Evolutionary conservation across 1,140 invertebrate species (phyloP).

Genomic region (Probaryconus sp.): DNA sequence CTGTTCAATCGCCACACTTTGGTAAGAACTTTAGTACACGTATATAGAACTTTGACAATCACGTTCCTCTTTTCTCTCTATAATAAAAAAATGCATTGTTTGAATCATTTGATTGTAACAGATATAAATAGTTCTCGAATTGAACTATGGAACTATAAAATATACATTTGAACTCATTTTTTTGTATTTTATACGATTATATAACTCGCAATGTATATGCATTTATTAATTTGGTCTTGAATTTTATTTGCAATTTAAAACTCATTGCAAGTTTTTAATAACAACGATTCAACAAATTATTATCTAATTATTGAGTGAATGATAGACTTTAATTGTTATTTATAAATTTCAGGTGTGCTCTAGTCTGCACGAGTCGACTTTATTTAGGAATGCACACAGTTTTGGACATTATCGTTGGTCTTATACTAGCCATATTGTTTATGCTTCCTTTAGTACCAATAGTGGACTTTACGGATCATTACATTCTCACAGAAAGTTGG

Average conservation of each 20-base stretch:
- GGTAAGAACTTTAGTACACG: too few species aligned
- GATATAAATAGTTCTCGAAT: neutral
- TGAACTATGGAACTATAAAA: constrained; percentile 27
- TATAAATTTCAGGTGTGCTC: constrained; percentile 80
- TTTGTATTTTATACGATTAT: constrained; percentile 16
- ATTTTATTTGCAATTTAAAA: neutral
- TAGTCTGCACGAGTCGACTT: constrained; percentile 90
- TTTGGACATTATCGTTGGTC: constrained; percentile 87
- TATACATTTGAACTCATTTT: constrained; percentile 11
- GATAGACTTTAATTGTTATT: neutral
- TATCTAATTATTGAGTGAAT: too few species aligned
- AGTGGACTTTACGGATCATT: constrained; percentile 85
- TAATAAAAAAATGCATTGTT: constrained; percentile 8
- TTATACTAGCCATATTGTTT: constrained; percentile 83
- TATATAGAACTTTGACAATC: neutral
- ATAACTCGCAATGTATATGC: constrained; percentile 1
- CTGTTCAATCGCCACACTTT: constrained; percentile 79
- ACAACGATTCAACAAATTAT: too few species aligned
- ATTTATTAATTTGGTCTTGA: constrained; percentile 31
- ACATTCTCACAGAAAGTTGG: constrained; percentile 83
- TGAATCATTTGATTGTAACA: too few species aligned
- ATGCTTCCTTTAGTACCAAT: constrained; percentile 86
- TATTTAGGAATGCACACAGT: constrained; percentile 96
- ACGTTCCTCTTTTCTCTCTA: too few species aligned
- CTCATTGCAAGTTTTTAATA: neutral